Base-by-base conservation (phyloP, 2,113 vertebrate genomes). In the Octodon degus region DNA sequence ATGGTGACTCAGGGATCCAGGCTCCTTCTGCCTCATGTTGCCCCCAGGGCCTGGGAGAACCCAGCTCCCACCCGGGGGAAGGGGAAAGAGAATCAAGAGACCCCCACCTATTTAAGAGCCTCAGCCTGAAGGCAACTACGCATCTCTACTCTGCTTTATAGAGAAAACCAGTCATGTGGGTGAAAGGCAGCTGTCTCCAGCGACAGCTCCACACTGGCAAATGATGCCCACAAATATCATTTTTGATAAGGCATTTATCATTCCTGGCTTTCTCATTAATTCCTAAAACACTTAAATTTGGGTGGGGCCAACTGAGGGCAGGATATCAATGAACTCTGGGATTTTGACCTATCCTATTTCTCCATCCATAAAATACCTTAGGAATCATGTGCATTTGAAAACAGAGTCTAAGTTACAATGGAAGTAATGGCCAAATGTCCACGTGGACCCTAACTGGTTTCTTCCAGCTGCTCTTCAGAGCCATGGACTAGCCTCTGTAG, bases 351-450 rank as follows among this genome's bases (percentile, higher is more conserved):
- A 3, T 79, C n/a, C 25, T 20, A 12, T 82, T 79, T 68, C 24
- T 95, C 65, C 17, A 82, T 9, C 53, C 30, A 84, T 27, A 65
- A 77, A 93, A 47, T 84, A 25, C 65, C 76, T 67, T 40, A 14
- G 65, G 53, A 58, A 87, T 60, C 27, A 91, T 85, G 80, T 9
- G 47, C 91, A 88, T 58, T 70, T 82, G 65, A 79, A 96, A 93
- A 90, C 34, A 62, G 24, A 67, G 40, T 50, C 62, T 53, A 87
- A 47, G 30, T 47, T 93, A 92, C 25, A 86, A 68, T 32, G 94
- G 67, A 89, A 72, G 92, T 63, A 86, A 12, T 40, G 5, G 63
- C 55, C 58, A 87, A 58, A 72, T 68, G n/a, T 92, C 89, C 87
- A 90, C 58, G 37, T 32, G 40, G 30, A 86, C 32, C 72, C 89